phyloP scores from a whole-genome alignment of 64 coral and sea anemone genomes.

The Montipora foliosa region DNA sequence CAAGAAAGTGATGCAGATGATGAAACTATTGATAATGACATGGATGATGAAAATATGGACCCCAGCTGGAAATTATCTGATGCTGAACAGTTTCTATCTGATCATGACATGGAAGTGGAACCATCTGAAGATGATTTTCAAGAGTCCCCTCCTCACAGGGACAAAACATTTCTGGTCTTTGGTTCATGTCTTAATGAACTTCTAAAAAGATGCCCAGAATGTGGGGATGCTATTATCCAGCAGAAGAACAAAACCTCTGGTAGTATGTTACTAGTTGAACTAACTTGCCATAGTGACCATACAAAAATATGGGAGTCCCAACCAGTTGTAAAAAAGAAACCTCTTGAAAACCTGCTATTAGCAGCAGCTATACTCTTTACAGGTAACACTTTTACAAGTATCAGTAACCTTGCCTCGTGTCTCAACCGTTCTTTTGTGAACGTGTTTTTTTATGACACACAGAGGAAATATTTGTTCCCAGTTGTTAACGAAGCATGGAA shows the following conservation, averaged over 20 bases:
- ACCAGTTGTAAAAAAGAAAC: conserved; percentile 28
- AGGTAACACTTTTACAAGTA: conserved; percentile 6
- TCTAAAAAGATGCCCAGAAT: too few species aligned
- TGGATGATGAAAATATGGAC: background rate
- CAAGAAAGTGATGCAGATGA: background rate
- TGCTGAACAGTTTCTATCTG: background rate
- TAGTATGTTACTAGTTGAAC: too few species aligned
- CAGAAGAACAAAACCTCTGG: too few species aligned
- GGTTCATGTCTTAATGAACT: conserved; percentile 24
- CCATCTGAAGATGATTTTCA: background rate
- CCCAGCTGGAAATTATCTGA: background rate
- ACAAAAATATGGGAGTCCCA: conserved; percentile 30
- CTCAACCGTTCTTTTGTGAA: background rate
- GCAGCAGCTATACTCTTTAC: background rate
- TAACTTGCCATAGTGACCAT: background rate
- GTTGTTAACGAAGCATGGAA: conserved; percentile 44
- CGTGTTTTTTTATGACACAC: conserved; percentile 11
- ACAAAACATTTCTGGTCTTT: conserved; percentile 41
- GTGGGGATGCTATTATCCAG: too few species aligned
- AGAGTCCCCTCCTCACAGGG: background rate
- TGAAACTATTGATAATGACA: background rate
- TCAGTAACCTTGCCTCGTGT: background rate
- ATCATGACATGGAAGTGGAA: background rate
- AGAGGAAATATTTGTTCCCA: conserved; percentile 14
- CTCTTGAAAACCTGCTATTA: background rate